phyloP scores from a whole-genome alignment of 2,888 invertebrate genomes.

The Rhingia rostrata region DNA sequence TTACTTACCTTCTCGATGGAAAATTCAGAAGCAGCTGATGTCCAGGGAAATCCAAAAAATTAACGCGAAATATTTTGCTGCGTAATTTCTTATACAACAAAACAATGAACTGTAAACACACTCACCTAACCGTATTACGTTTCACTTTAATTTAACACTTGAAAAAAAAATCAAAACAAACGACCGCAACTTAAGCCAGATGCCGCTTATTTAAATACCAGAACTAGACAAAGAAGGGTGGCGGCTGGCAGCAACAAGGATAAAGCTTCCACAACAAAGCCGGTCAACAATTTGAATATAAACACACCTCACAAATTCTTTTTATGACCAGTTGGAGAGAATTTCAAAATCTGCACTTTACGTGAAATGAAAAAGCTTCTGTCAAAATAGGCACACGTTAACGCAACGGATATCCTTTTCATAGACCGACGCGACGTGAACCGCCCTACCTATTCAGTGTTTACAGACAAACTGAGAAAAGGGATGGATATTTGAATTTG shows the following conservation, averaged over 20 bases:
- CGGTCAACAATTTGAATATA: background rate
- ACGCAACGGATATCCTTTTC: background rate
- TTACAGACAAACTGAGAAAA: slow-evolving; percentile 53
- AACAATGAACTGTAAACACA: slow-evolving; percentile 16
- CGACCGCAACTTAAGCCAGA: background rate
- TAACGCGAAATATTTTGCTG: slow-evolving; percentile 35
- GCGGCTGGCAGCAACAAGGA: slow-evolving; percentile 5
- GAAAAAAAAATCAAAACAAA: slow-evolving; percentile 18
- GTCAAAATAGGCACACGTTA: background rate
- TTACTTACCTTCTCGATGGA: too few relatives aligned
- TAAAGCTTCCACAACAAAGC: slow-evolving; percentile 5
- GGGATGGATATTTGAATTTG: slow-evolving; percentile 44
- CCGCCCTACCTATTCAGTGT: slow-evolving; percentile 46
- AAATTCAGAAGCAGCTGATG: too few relatives aligned
- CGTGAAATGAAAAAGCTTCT: slow-evolving; percentile 8
- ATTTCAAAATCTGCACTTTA: background rate
- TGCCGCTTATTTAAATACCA: slow-evolving; percentile 6
- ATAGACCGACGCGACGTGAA: background rate
- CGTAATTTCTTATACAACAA: slow-evolving; percentile 30
- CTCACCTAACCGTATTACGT: slow-evolving; percentile 23
- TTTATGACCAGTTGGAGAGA: background rate
- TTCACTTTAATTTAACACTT: slow-evolving; percentile 27
- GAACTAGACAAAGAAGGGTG: slow-evolving; percentile 9
- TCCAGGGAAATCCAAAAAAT: slow-evolving; percentile 10
- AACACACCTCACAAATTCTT: background rate